Percentiles rank a stretch among this genome's conserved stretches.
Conservation (phyloP, 2,797 vertebrate species). For the Cossypha caffra region DNA sequence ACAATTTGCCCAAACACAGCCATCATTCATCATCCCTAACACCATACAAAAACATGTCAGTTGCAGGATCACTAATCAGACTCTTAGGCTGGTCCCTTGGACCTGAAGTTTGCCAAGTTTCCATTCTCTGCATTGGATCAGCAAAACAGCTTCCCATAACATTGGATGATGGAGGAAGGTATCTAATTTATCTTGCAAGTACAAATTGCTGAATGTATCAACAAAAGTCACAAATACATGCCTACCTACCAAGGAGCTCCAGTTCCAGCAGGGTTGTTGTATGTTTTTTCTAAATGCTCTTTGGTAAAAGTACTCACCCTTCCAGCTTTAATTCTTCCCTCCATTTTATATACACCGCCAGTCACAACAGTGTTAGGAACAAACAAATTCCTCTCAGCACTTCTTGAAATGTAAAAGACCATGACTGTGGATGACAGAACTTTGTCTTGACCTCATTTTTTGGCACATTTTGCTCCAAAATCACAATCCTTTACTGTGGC, state of each 20-base stretch:
- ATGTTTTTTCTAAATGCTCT: background rate
- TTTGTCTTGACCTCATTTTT: background rate
- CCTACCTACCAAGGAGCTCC: background rate
- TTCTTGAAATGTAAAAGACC: background rate
- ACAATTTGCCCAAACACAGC: background rate
- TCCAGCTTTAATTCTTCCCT: background rate
- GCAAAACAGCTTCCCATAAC: background rate
- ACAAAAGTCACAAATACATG: background rate
- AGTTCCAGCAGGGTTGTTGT: background rate
- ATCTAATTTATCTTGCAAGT: background rate
- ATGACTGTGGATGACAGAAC: background rate
- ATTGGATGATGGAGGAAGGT: background rate
- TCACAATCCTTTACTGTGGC: background rate
- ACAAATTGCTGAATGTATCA: background rate
- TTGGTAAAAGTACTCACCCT: background rate
- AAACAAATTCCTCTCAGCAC: background rate
- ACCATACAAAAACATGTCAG: background rate
- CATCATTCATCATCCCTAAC: background rate
- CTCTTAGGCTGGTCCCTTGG: background rate
- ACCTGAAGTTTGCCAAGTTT: background rate
- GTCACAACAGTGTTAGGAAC: background rate
- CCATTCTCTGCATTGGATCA: background rate
- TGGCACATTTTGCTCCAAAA: background rate
- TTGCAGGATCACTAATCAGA: background rate
- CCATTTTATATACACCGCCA: fast-evolving